A percentile compares a stretch with the other conserved stretches of the same genome.
phyloP scores from a whole-genome alignment of 1,140 invertebrate species.

The Manduca sexta region DNA sequence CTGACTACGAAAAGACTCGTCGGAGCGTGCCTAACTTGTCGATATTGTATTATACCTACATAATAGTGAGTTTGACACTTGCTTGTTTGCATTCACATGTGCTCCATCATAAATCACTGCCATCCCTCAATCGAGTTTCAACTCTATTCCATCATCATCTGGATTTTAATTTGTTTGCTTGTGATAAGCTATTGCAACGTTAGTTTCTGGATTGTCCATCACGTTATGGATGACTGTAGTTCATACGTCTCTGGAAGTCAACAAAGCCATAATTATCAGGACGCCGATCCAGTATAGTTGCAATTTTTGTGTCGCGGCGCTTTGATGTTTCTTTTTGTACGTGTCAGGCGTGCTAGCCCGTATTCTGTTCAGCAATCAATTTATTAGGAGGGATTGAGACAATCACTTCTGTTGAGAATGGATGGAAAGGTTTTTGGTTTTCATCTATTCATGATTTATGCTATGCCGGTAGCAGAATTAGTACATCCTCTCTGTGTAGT shows the following conservation, averaged over 20 bases:
- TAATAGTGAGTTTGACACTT: constrained; percentile 48
- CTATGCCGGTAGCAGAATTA: too few species aligned
- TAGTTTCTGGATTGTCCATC: constrained; percentile 6
- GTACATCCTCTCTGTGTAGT: too few species aligned
- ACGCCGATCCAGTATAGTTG: background rate
- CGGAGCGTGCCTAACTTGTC: constrained; percentile 38
- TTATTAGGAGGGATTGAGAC: too few species aligned
- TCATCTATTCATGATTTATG: too few species aligned
- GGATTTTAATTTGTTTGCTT: constrained; percentile 6
- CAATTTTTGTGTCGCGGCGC: background rate
- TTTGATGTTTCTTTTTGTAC: too few species aligned
- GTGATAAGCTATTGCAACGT: constrained; percentile 5
- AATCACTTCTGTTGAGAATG: too few species aligned
- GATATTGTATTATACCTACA: constrained; percentile 43
- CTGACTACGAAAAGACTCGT: constrained; percentile 32
- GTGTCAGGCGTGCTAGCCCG: too few species aligned
- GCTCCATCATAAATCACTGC: constrained; percentile 6
- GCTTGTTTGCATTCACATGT: constrained; percentile 14
- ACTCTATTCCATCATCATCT: constrained; percentile 2
- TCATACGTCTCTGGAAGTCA: constrained; percentile 25
- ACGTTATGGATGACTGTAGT: constrained; percentile 34
- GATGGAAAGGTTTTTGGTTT: too few species aligned
- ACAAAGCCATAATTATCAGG: constrained; percentile 8
- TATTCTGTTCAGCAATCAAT: too few species aligned
- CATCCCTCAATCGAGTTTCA: constrained; percentile 9